Evolutionary conservation across 2,113 vertebrate genomes (phyloP).

Genomic region (Casuarius casuarius): DNA sequence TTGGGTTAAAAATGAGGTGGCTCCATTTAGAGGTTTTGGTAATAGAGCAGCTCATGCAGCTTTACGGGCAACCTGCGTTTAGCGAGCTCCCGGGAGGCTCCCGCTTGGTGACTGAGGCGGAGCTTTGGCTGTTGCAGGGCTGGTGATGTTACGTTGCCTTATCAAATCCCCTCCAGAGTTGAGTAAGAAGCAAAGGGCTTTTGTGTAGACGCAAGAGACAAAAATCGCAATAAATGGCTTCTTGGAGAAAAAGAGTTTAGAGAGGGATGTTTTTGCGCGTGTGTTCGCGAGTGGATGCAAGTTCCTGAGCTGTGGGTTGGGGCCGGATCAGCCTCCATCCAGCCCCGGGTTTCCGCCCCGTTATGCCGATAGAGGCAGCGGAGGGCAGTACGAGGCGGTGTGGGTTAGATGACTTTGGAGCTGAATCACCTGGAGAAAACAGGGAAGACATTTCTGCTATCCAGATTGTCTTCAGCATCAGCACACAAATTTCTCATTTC

Average conservation of each 20-base stretch:
- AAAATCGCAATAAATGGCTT: not conserved
- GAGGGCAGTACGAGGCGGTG: not conserved
- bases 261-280: not conserved
- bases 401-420: not conserved
- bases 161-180: not conserved
- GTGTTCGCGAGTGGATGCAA: fast-evolving
- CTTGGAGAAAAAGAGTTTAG: not conserved
- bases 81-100: not conserved
- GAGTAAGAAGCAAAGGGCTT: not conserved
- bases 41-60: not conserved
- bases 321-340: not conserved
- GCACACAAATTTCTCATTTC: not conserved
- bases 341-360: fast-evolving
- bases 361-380: fast-evolving
- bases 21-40: not conserved
- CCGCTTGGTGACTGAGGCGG: not conserved
- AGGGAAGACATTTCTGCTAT: not conserved
- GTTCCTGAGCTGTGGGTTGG: not conserved
- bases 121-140: not conserved
- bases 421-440: not conserved
- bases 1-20: not conserved
- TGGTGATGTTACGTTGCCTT: not conserved
- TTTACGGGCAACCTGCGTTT: not conserved
- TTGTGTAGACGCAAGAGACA: not conserved
- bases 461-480: not conserved